Base-by-base conservation (phyloP, 2,113 vertebrate genomes). In the Melanotaenia duboulayi region DNA sequence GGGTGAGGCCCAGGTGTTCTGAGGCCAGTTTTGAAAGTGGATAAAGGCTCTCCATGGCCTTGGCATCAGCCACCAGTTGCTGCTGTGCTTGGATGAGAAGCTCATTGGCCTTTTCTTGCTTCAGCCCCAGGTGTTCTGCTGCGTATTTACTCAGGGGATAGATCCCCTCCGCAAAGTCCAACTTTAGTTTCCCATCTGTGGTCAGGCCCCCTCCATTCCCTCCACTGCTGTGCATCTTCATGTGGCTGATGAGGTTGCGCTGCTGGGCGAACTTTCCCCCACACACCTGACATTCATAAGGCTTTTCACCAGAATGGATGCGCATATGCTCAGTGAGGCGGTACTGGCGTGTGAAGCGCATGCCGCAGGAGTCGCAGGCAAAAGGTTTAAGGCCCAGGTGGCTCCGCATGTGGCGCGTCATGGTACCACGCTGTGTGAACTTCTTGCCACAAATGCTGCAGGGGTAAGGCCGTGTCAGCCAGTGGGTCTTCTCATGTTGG, bases 391-490 rank as follows among this genome's bases (percentile, higher is more conserved):
- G 95, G 83, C 98, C 97, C 76, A 99, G 92, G 89, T 99, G 98
- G 91, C 97, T 99, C 71, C 98, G 96, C 98, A 99, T 99, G 93
- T 99, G 98, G 76, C 98, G 96, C 1, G 98, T 99, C 98, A 99
- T 99, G 90, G 98, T 99, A 81, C 98, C 98, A 0, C 98, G 96
- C 58, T 99, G 98, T n/a, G 98, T 99, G 94, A 99, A 99, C 93
- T 99, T 99, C 93, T 99, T 99, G 82, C 98, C 98, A 14, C 98
- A 99, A 90, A 99, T 99, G 93, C 96, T 97, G 92, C 98, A 99
- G 1, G 98, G 98, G 88, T 99, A 99, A 0, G 98, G 98, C 23
- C 98, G 94, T 1, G 97, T 99, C 78, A 99, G 94, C 98, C 98
- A 99, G 91, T 99, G 97, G 52, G 97, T 98, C 92, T 99, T 99